A percentile compares a stretch with the other conserved stretches of the same genome.
Evolutionary conservation across 2,888 invertebrate genomes (phyloP).

Genomic region (Leucozona laternaria): DNA sequence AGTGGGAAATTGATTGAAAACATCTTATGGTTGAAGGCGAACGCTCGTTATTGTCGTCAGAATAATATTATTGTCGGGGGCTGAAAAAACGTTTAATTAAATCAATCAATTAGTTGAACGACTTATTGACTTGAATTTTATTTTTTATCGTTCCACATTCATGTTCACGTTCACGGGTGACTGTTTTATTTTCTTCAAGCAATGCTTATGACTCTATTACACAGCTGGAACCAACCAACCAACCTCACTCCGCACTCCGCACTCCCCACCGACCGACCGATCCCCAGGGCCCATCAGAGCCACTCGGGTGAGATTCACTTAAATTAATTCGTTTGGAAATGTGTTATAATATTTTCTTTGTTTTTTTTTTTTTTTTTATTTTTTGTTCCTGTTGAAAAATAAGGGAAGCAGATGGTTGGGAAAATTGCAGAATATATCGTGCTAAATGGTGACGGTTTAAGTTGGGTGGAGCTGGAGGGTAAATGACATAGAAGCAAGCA

Average conservation of each 20-base stretch:
- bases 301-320: slow-evolving; percentile 31
- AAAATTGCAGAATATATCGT: slow-evolving; percentile 18
- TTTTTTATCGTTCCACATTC: slow-evolving; percentile 8
- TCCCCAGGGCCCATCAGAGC: background rate
- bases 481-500: background rate
- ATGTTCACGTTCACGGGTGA: slow-evolving; percentile 2
- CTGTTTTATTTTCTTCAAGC: slow-evolving; percentile 19
- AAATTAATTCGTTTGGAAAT: slow-evolving; percentile 44
- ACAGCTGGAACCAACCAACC: slow-evolving; percentile 6
- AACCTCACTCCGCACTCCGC: too few relatives aligned
- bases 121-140: slow-evolving; percentile 63
- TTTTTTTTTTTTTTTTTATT: background rate
- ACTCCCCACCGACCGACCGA: background rate
- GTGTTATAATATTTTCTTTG: slow-evolving; percentile 30
- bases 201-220: slow-evolving; percentile 36
- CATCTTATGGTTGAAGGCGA: slow-evolving; percentile 55
- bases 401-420: slow-evolving; percentile 28
- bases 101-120: slow-evolving; percentile 74
- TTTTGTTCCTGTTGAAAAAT: slow-evolving; percentile 1
- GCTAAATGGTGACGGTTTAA: slow-evolving; percentile 18
- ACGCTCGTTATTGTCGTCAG: slow-evolving; percentile 7
- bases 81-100: slow-evolving; percentile 70
- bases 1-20: slow-evolving; percentile 67
- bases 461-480: background rate
- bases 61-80: slow-evolving; percentile 53